Conservation (phyloP, 2,888 invertebrate species). For the Carabus problematicus region DNA sequence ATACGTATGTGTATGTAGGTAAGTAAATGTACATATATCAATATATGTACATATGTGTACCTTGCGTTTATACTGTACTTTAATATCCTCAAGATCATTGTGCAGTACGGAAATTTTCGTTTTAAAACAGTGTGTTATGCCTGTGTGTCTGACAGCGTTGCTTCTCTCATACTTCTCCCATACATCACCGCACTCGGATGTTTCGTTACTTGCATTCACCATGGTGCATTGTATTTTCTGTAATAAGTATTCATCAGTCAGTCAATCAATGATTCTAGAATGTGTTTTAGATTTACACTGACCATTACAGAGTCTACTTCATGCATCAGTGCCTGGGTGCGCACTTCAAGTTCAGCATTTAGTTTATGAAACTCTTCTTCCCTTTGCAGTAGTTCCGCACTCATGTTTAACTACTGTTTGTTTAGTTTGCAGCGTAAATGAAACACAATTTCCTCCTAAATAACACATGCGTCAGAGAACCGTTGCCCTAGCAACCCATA, state of each 20-base stretch:
- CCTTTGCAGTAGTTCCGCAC: slow-evolving; percentile 54
- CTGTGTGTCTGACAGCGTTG: background rate
- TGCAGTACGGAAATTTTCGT: slow-evolving; percentile 25
- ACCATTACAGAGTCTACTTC: slow-evolving; percentile 58
- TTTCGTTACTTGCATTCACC: slow-evolving; percentile 5
- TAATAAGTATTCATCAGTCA: background rate
- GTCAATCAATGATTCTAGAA: background rate
- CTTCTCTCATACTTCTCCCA: slow-evolving; percentile 36
- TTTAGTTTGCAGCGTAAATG: too few species aligned
- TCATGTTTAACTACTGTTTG: slow-evolving; percentile 48
- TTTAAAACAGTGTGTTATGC: slow-evolving; percentile 26
- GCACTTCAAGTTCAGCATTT: slow-evolving; percentile 56
- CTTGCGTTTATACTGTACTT: slow-evolving; percentile 32
- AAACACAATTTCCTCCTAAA: too few species aligned
- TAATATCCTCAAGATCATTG: slow-evolving; percentile 23
- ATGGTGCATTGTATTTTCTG: slow-evolving; percentile 27
- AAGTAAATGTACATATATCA: background rate
- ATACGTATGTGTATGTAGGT: background rate
- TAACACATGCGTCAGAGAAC: too few species aligned
- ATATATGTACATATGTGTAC: slow-evolving; percentile 9
- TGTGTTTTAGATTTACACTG: slow-evolving; percentile 21
- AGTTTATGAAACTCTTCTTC: slow-evolving; percentile 57
- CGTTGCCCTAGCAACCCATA: too few species aligned
- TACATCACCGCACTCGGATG: slow-evolving; percentile 16
- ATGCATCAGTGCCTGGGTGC: slow-evolving; percentile 55